Conservation (phyloP, 2,113 vertebrate species). For the Rhegmatorhina hoffmannsi region DNA sequence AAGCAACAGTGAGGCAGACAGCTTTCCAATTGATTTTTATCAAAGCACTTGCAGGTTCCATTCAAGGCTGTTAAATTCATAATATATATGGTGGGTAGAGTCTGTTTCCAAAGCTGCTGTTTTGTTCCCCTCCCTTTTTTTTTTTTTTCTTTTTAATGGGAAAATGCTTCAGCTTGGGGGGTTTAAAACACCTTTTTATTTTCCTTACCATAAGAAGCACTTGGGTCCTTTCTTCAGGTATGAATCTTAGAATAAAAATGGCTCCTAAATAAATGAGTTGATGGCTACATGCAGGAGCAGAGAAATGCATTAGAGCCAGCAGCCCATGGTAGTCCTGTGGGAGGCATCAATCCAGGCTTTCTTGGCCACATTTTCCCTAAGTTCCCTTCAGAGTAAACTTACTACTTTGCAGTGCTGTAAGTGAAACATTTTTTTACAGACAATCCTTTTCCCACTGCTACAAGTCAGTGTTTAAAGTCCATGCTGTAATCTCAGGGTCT, state of each 20-base stretch:
- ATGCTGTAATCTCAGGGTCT: not conserved
- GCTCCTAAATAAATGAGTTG: constrained; percentile 1
- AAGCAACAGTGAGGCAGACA: constrained; percentile 37
- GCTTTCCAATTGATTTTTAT: constrained; percentile 65
- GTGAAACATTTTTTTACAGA: not conserved
- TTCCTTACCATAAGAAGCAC: not conserved
- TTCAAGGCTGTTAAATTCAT: constrained; percentile 48
- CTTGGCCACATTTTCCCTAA: not conserved
- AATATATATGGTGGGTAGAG: constrained; percentile 34
- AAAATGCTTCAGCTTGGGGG: not conserved
- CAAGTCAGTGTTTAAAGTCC: not conserved
- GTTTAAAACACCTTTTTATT: not conserved
- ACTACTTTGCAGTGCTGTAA: not conserved
- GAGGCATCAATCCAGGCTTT: constrained; percentile 1
- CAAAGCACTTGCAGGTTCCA: constrained; percentile 56
- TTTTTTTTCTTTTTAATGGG: not conserved
- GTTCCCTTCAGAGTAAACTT: not conserved
- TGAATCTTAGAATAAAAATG: not conserved
- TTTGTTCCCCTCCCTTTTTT: not conserved
- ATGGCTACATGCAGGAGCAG: not conserved
- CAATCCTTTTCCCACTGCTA: not conserved
- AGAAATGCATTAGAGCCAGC: not conserved
- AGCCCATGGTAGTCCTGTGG: not conserved
- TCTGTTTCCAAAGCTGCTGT: constrained; percentile 7
- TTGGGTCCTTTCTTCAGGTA: not conserved